Evolutionary conservation across 2,888 invertebrate species (phyloP).

Genomic region (Phengaris alcon): DNA sequence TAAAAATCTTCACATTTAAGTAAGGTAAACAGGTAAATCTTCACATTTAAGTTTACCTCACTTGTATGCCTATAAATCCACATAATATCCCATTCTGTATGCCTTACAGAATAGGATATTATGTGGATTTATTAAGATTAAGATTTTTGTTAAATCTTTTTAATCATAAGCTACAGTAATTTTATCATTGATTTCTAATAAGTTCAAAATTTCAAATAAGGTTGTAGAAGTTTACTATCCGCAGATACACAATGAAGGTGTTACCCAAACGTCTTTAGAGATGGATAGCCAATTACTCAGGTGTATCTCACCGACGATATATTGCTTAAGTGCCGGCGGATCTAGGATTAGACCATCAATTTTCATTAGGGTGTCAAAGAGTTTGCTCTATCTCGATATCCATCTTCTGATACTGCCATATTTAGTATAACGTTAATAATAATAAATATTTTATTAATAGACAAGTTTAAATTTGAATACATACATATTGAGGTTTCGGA

Average conservation of each 20-base stretch:
- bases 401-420: neutral
- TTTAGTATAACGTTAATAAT: neutral
- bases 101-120: no score
- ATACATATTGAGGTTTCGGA: no score
- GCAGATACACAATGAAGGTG: neutral
- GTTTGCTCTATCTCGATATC: neutral
- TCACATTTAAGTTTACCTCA: no score
- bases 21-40: no score
- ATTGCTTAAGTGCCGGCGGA: neutral
- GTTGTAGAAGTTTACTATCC: neutral
- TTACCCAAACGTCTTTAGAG: neutral
- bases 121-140: no score
- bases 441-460: neutral
- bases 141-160: no score
- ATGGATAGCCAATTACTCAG: conserved; percentile 14
- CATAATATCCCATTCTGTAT: no score
- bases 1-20: no score
- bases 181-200: no score
- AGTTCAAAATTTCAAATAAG: no score
- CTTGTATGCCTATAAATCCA: no score
- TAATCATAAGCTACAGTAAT: no score
- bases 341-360: conserved; percentile 15
- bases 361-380: conserved; percentile 20
- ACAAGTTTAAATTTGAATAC: neutral
- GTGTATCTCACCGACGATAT: conserved; percentile 8